Conservation (phyloP, 2,113 vertebrate species). For the Crotalus viridis region DNA sequence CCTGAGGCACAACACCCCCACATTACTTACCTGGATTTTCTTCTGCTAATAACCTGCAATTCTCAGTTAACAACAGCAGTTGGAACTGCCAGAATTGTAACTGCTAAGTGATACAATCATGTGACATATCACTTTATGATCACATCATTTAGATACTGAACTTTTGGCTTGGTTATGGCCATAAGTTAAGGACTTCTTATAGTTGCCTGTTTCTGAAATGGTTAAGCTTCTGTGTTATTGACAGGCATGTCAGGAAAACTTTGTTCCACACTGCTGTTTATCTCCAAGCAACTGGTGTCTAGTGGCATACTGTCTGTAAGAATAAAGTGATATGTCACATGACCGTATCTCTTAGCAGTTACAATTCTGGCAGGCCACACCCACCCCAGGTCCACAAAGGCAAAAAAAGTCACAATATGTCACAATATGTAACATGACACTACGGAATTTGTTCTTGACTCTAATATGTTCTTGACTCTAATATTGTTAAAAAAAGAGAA, state of each 20-base stretch:
- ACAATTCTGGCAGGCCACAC: too few relatives aligned
- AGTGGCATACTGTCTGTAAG: background rate
- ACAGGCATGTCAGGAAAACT: background rate
- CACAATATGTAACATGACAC: too few relatives aligned
- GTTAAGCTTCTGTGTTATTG: background rate
- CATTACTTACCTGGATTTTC: background rate
- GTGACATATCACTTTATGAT: background rate
- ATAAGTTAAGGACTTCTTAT: background rate
- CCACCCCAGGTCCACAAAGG: too few relatives aligned
- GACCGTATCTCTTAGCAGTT: too few relatives aligned
- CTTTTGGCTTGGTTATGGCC: background rate
- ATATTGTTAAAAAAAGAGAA: background rate
- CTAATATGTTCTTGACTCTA: background rate
- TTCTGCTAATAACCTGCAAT: background rate
- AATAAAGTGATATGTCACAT: background rate
- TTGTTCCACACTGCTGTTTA: background rate
- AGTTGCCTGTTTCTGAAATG: background rate
- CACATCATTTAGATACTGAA: background rate
- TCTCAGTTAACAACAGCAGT: background rate
- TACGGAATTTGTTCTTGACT: too few relatives aligned
- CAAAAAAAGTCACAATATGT: too few relatives aligned
- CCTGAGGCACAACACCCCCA: background rate
- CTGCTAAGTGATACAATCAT: background rate
- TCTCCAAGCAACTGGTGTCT: background rate
- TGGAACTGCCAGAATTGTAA: background rate